Evolutionary conservation across 2,888 invertebrate species (phyloP).

Genomic region (Sarcophaga carnaria): DNA sequence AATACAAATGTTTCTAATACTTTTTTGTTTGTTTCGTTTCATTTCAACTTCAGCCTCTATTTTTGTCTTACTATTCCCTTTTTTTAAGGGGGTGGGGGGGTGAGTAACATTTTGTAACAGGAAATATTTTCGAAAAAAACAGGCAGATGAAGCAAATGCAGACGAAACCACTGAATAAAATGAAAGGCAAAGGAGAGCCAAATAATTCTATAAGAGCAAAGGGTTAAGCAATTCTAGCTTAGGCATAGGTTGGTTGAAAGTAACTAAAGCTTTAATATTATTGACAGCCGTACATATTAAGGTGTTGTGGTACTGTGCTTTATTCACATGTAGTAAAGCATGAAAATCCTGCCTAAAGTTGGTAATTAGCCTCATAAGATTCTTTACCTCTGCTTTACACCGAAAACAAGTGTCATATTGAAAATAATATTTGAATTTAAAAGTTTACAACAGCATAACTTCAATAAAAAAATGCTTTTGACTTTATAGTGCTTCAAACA

Average conservation of each 20-base stretch:
- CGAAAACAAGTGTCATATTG: too few species aligned
- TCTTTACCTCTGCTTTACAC: neutral
- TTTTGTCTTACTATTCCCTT: neutral
- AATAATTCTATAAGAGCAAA: constrained; percentile 25
- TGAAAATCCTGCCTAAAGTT: constrained; percentile 22
- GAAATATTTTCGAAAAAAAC: constrained; percentile 10
- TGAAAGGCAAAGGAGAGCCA: neutral
- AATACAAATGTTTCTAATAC: constrained; percentile 76
- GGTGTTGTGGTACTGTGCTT: constrained; percentile 23
- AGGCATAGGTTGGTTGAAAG: neutral
- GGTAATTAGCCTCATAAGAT: constrained; percentile 72
- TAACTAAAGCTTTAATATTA: neutral
- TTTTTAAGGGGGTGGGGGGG: neutral
- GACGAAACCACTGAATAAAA: neutral
- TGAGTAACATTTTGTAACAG: constrained; percentile 5
- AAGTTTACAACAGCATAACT: constrained; percentile 63
- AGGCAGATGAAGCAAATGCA: neutral
- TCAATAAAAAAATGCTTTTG: neutral
- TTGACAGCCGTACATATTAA: constrained; percentile 40
- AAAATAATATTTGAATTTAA: too few species aligned
- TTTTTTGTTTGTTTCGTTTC: neutral
- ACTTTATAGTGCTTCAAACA: too few species aligned
- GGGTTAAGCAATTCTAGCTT: constrained; percentile 8
- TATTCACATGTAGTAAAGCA: constrained; percentile 41
- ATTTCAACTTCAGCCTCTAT: neutral